Percentiles rank a stretch among this genome's conserved stretches.
phyloP scores from a whole-genome alignment of 2,113 vertebrate species.

The Chamaea fasciata region DNA sequence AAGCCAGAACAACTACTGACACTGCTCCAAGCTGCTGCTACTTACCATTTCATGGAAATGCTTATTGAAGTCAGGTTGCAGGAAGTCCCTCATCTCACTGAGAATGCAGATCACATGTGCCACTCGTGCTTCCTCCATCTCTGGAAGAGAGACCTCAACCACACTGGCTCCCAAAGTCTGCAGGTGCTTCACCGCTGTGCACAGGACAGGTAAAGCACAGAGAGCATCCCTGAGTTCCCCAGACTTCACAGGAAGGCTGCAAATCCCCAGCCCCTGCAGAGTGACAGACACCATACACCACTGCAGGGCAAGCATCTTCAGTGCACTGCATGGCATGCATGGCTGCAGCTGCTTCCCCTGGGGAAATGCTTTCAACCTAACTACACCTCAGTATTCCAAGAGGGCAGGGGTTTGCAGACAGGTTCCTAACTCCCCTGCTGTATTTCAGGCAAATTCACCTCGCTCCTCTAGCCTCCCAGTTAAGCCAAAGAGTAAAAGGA shows the following conservation, averaged over 20 bases:
- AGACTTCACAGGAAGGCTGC: background rate
- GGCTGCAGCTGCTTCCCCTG: background rate
- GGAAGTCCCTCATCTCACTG: conserved; percentile 62
- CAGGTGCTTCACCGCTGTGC: conserved; percentile 49
- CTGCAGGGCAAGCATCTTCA: background rate
- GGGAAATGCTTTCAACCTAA: background rate
- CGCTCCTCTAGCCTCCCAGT: background rate
- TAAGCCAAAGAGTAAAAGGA: background rate
- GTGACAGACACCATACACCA: background rate
- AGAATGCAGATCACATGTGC: conserved; percentile 58
- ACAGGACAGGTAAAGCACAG: background rate
- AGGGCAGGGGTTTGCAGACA: background rate
- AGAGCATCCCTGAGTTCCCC: background rate
- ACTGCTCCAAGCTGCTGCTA: background rate
- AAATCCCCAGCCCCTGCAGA: background rate
- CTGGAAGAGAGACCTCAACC: conserved; percentile 57
- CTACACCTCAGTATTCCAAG: background rate
- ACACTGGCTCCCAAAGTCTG: conserved; percentile 45
- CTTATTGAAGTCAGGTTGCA: conserved; percentile 63
- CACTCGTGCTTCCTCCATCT: conserved; percentile 46
- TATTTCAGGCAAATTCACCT: background rate
- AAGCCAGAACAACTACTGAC: background rate
- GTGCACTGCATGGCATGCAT: rapidly evolving
- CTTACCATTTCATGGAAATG: conserved; percentile 62
- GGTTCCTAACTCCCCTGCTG: background rate